Evolutionary conservation across 2,113 vertebrate species (phyloP), one percentile per base, ranked within the genome.

Genomic region (Psilopsiagon aymara): DNA sequence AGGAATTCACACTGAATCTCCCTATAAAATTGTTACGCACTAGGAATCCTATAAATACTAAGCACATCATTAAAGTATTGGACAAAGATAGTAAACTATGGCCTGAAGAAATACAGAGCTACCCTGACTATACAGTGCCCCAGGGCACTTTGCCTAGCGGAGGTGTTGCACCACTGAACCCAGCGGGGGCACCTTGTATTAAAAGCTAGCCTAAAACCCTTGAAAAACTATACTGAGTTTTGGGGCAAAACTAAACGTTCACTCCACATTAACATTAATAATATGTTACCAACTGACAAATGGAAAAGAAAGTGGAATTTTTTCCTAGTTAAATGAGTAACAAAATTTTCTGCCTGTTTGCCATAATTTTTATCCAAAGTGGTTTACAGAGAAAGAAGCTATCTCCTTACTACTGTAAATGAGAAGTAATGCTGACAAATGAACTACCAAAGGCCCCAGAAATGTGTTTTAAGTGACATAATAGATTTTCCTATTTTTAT

Each of bases 21-120:
- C 3, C 1, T 49, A 29, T 18, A 44, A 85, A 92, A 64, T 13
- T 1, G 2, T 69, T 63, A 39, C 0, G 0, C 33, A 27, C 11
- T 57, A 49, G 1, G 6, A 68, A 5, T 62, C 11, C 20, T 73
- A 24, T 59, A 60, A 91, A 69, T 52, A 49, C 16, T 69, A 33
- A 82, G 59, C 6, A 68, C 2, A 3, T 47, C 17, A 83, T 21
- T 74, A 27, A 62, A 8, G 3, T 47, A 19, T 12, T 69, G 41
- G 33, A 39, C 13, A 74, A 68, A 62, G 27, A 2, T 29, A 60
- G 35, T 5, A 57, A 64, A 53, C 10, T 44, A 17, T 4, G 3
- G 3, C 6, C 46, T 62, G n/a, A 47, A 82, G 17, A 66, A 74
- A 51, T 29, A 11, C 13, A 84, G 23, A 80, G 7, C 6, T 77